Evolutionary conservation across 2,113 vertebrate species (phyloP).

Genomic region (Pipra filicauda): DNA sequence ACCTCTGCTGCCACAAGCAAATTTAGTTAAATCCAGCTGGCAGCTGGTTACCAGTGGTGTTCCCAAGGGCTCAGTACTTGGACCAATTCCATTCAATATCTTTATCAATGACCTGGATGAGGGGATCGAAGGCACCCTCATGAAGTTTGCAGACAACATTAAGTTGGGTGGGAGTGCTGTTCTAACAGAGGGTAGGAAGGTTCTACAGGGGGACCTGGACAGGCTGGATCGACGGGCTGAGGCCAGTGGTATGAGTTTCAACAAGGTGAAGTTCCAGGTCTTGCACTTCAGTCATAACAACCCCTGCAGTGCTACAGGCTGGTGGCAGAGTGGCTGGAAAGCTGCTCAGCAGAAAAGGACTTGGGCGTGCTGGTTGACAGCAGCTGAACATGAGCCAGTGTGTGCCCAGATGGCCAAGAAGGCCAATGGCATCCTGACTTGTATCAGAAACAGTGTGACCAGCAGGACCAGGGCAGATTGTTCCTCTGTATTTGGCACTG

Average conservation of each 20-base stretch:
- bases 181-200: background rate
- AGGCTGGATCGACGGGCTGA: fast-evolving
- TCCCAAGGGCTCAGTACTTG: background rate
- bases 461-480: background rate
- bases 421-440: background rate
- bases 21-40: background rate
- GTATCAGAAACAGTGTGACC: background rate
- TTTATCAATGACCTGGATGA: background rate
- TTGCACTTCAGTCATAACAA: background rate
- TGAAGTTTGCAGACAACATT: background rate
- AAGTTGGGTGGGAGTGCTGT: background rate
- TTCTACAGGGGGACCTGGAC: background rate
- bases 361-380: background rate
- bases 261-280: background rate
- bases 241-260: background rate
- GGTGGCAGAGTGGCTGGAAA: background rate
- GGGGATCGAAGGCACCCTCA: fast-evolving
- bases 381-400: background rate
- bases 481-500: fast-evolving
- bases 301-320: background rate
- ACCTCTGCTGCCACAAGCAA: background rate
- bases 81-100: background rate
- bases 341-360: background rate
- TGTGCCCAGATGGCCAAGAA: background rate
- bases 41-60: background rate